These are phyloP conservation scores for Spatulosminthurus flaviceps DNA, from an alignment of 2,888 invertebrate species.

Conservation along the genomic window DNA sequence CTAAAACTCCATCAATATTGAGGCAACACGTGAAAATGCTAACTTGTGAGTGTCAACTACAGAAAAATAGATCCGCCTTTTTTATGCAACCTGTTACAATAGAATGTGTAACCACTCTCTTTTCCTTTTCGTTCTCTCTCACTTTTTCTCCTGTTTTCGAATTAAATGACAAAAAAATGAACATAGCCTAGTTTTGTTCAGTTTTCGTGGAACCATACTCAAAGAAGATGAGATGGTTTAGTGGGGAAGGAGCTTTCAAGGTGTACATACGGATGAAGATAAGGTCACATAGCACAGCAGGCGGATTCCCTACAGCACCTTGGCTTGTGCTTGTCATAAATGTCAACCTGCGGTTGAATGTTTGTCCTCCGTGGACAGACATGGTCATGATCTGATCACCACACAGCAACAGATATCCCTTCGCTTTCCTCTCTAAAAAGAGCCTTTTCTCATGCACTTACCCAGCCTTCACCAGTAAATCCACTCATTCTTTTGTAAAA, in stretches of 20 bases:
- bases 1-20: too few relatives aligned
- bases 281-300: constrained; percentile 59
- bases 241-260: not conserved
- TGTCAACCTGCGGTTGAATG: constrained; percentile 59
- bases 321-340: constrained; percentile 62
- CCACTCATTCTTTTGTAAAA: not conserved
- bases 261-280: not conserved
- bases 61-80: too few relatives aligned
- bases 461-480: not conserved
- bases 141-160: not conserved
- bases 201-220: not conserved
- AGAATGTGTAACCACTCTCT: not conserved
- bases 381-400: constrained; percentile 49
- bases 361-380: constrained; percentile 48
- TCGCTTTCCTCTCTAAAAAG: constrained; percentile 5
- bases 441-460: not conserved
- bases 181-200: constrained; percentile 12
- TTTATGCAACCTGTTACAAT: not conserved
- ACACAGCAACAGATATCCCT: constrained; percentile 46
- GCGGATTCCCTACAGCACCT: constrained; percentile 60
- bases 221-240: not conserved
- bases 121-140: not conserved
- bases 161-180: constrained; percentile 10
- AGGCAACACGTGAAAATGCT: not conserved
- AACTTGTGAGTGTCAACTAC: not conserved